Percentiles rank a stretch among this genome's conserved stretches.
Conservation (phyloP, 2,888 invertebrate genomes). For the Melanophora roralis region DNA sequence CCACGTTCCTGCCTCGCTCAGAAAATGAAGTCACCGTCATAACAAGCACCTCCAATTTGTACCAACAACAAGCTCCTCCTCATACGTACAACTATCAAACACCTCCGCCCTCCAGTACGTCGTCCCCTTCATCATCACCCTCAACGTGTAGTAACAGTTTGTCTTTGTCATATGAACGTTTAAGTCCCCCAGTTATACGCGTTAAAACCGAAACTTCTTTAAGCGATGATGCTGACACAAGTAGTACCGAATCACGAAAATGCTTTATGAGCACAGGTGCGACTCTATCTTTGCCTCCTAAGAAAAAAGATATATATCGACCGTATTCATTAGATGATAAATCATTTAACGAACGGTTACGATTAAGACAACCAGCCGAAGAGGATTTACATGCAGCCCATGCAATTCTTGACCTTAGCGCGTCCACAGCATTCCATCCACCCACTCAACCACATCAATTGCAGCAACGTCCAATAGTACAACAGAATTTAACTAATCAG, state of each 20-base stretch:
- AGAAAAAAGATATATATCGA: constrained; percentile 93
- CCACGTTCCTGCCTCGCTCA: constrained; percentile 84
- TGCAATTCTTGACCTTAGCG: constrained; percentile 92
- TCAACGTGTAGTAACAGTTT: constrained; percentile 64
- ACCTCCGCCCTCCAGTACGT: constrained; percentile 76
- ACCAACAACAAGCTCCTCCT: constrained; percentile 63
- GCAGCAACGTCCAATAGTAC: constrained; percentile 69
- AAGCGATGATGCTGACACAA: constrained; percentile 49
- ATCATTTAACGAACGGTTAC: constrained; percentile 75
- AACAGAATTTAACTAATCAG: constrained; percentile 63
- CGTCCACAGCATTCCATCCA: constrained; percentile 86
- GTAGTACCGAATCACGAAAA: constrained; percentile 78
- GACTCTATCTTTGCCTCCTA: constrained; percentile 89
- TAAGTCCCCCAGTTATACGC: constrained; percentile 73
- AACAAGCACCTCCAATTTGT: constrained; percentile 68
- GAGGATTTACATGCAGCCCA: constrained; percentile 92
- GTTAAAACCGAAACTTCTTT: constrained; percentile 71
- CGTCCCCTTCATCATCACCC: constrained; percentile 76
- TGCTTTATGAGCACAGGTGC: constrained; percentile 91
- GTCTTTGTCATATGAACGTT: constrained; percentile 67
- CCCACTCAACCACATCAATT: constrained; percentile 79
- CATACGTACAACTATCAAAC: constrained; percentile 72
- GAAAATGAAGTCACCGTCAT: constrained; percentile 80
- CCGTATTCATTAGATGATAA: constrained; percentile 89
- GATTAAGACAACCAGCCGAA: constrained; percentile 82